Percentiles rank a stretch among this genome's conserved stretches.
phyloP scores from a whole-genome alignment of 2,113 vertebrate species.

The Amphiprion ocellaris region DNA sequence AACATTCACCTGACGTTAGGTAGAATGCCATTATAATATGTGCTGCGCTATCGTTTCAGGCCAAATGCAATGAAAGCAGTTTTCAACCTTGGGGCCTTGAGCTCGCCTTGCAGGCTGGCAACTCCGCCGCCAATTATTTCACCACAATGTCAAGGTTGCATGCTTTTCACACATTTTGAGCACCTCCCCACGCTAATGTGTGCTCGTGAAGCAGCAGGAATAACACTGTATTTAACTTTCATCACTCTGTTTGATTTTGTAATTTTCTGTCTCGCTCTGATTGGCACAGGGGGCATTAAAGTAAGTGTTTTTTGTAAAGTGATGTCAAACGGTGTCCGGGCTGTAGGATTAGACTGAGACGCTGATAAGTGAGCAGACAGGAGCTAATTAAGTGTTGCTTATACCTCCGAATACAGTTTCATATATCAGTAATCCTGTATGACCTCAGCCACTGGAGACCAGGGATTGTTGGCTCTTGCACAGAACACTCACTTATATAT shows the following conservation, averaged over 20 bases:
- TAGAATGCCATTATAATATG: constrained; percentile 77
- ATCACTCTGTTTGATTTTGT: constrained; percentile 30
- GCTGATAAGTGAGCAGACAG: constrained; percentile 60
- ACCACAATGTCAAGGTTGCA: constrained; percentile 62
- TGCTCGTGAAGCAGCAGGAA: constrained; percentile 5
- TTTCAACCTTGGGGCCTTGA: constrained; percentile 73
- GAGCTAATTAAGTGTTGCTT: constrained; percentile 74
- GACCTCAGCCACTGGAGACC: constrained; percentile 71
- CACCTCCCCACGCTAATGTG: background rate
- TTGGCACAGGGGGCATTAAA: constrained; percentile 32
- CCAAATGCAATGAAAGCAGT: constrained; percentile 75
- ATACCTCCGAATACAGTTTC: constrained; percentile 67
- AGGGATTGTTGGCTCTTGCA: constrained; percentile 52
- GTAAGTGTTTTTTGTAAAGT: constrained; percentile 52
- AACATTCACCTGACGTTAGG: constrained; percentile 76
- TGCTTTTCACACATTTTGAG: constrained; percentile 47
- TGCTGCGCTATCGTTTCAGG: constrained; percentile 77
- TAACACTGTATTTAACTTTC: constrained; percentile 28
- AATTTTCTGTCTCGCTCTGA: constrained; percentile 37
- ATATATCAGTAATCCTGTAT: constrained; percentile 77
- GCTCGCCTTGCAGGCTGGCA: constrained; percentile 64
- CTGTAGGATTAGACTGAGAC: constrained; percentile 51
- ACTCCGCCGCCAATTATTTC: constrained; percentile 62
- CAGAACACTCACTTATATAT: constrained; percentile 69
- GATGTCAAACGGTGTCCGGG: constrained; percentile 58